phyloP scores from a whole-genome alignment of 2,113 vertebrate species.

The Pristiophorus japonicus region DNA sequence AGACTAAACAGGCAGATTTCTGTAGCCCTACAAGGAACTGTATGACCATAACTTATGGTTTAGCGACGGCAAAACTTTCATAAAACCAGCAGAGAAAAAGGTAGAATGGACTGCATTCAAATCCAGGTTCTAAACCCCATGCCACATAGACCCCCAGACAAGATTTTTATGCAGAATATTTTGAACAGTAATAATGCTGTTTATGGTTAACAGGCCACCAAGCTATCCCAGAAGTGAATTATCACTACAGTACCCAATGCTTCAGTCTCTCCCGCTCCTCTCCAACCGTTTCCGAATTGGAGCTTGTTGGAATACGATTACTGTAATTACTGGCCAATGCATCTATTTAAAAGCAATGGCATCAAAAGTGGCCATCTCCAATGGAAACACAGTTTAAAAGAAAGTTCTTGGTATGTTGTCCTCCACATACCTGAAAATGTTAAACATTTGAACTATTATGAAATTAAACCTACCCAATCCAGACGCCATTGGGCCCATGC shows the following conservation, averaged over 20 bases:
- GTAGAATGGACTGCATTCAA: neutral
- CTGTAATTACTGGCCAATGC: neutral
- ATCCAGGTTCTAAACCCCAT: neutral
- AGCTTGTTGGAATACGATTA: neutral
- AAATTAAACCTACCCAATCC: slow-evolving; percentile 78
- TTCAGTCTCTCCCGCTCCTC: neutral
- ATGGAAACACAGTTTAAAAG: neutral
- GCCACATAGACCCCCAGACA: neutral
- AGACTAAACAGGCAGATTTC: neutral
- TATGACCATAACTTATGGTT: neutral
- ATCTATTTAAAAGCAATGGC: neutral
- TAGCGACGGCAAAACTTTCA: neutral
- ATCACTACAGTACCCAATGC: neutral
- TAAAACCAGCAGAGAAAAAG: neutral
- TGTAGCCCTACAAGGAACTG: neutral
- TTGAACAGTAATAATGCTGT: neutral
- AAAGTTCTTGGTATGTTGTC: neutral
- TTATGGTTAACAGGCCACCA: neutral
- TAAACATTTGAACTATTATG: neutral
- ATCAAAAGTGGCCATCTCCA: neutral
- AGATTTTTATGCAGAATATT: neutral
- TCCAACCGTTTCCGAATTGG: neutral
- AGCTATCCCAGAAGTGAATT: neutral
- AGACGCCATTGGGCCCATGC: slow-evolving; percentile 82
- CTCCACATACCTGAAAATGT: neutral